Base-by-base conservation (phyloP, 92 coral and sea anemone genomes). In the Epizoanthus scotinus region DNA sequence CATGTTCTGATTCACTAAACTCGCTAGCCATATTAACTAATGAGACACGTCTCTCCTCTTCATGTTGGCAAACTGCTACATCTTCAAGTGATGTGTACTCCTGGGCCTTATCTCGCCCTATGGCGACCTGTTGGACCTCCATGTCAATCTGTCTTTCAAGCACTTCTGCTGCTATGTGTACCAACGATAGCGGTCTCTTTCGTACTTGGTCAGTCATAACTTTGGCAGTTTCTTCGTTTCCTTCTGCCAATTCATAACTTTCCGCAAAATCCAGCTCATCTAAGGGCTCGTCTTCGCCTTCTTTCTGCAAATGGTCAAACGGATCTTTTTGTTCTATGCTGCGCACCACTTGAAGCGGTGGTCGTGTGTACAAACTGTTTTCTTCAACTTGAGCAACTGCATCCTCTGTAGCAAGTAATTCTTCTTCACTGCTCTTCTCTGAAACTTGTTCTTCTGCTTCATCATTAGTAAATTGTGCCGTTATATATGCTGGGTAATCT, bases 151-250 rank as follows among this genome's bases (percentile, higher is more conserved):
- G 85, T 21, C 42, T 83, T 17, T 84, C 88, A 36, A 88, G 60
- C 53, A 82, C 91, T 40, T 82, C 86, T 10, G 91, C 91, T 20
- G 91, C 91, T 53, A 88, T 88, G 29, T 82, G 82, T 31, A 88
- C 71, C 66, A 88, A 79, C 14, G 91, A 88, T 3, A 79, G 91
- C 6, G 91, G 91, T 22, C 82, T 78, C 59, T 79, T 84, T 44
- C 83, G 73, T 60, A 67, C 71, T 9, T 63, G 40, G 59, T 66
- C 61, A 58, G 84, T 63, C 40, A 67, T 53, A 15, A 56, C 63
- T 34, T 44, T 81, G 50, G 71, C 69, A 27, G 58, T 18, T 55
- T 75, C 83, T 29, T 70, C 69, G 42, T 72, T 53, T 64, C 47
- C 88, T 31, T 89, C 85, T 18, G 84, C 88, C 24, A 50, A 71